These are phyloP conservation scores for Leptinotarsa tumamoca DNA, from an alignment of 2,888 invertebrate species.

Conservation along the genomic window DNA sequence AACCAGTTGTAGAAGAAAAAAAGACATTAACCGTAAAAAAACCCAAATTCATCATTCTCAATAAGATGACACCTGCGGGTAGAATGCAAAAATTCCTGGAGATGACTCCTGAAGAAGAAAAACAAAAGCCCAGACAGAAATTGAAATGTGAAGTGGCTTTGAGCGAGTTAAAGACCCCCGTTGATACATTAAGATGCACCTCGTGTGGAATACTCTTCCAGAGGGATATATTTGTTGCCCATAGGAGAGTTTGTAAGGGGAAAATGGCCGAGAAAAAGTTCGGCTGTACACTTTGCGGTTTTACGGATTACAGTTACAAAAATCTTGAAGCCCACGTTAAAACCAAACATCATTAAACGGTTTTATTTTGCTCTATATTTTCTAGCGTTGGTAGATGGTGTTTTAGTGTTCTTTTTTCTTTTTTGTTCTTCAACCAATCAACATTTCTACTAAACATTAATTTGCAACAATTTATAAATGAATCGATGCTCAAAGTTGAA, in stretches of 20 bases:
- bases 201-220: conserved; percentile 58
- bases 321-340: conserved; percentile 58
- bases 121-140: conserved; percentile 46
- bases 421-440: not conserved
- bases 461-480: no score
- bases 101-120: conserved; percentile 56
- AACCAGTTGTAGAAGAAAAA: conserved; percentile 12
- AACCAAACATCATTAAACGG: conserved; percentile 42
- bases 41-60: conserved; percentile 30
- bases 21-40: not conserved
- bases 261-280: conserved; percentile 52
- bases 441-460: no score
- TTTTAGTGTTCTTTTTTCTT: not conserved
- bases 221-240: conserved; percentile 53
- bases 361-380: not conserved
- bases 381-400: not conserved
- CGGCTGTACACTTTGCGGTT: conserved; percentile 60
- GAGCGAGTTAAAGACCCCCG: conserved; percentile 53
- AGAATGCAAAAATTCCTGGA: conserved; percentile 58
- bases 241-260: conserved; percentile 55
- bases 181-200: conserved; percentile 60
- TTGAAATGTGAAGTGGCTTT: conserved; percentile 53
- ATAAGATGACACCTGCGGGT: conserved; percentile 34
- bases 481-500: no score
- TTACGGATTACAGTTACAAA: conserved; percentile 54